Percentiles rank a stretch among this genome's conserved stretches.
phyloP scores from a whole-genome alignment of 2,888 invertebrate genomes.

The Netelia melanura region DNA sequence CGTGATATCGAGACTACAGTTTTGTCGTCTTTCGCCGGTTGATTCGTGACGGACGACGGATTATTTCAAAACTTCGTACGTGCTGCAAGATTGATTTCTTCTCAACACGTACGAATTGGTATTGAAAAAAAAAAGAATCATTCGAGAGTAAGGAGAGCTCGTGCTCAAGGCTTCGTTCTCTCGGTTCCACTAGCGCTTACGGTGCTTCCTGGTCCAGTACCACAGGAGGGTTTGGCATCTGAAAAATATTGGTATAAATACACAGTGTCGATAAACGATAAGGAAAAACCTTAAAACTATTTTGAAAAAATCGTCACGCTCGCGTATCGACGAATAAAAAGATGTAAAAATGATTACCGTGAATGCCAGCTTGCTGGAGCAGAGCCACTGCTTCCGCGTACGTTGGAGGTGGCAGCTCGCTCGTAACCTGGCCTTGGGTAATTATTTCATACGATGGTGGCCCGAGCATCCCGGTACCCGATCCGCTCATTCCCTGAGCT shows the following conservation, averaged over 20 bases:
- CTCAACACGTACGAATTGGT: constrained; percentile 11
- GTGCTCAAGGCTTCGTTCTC: constrained; percentile 68
- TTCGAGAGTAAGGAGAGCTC: constrained; percentile 27
- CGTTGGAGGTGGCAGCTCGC: constrained; percentile 88
- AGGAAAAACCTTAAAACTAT: constrained; percentile 11
- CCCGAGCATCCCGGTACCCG: constrained; percentile 85
- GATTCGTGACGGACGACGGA: no score
- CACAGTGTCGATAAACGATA: constrained; percentile 10
- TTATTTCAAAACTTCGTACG: constrained; percentile 1
- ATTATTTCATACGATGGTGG: constrained; percentile 89
- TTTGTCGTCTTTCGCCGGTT: not conserved
- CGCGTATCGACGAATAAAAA: not conserved
- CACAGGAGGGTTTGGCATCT: constrained; percentile 72
- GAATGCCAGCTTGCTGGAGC: constrained; percentile 76
- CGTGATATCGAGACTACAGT: constrained; percentile 1
- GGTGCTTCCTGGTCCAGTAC: constrained; percentile 63
- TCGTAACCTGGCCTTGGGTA: constrained; percentile 84
- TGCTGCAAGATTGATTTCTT: not conserved
- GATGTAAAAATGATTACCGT: constrained; percentile 71
- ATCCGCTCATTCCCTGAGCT: constrained; percentile 86
- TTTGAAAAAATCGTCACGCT: not conserved
- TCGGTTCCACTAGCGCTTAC: constrained; percentile 61
- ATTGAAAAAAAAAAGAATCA: constrained; percentile 13
- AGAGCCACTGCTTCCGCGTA: constrained; percentile 87
- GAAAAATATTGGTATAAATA: constrained; percentile 35